These are phyloP conservation scores for Tringa solitaria DNA, from an alignment of 2,113 vertebrate genomes.

Conservation along the genomic window DNA sequence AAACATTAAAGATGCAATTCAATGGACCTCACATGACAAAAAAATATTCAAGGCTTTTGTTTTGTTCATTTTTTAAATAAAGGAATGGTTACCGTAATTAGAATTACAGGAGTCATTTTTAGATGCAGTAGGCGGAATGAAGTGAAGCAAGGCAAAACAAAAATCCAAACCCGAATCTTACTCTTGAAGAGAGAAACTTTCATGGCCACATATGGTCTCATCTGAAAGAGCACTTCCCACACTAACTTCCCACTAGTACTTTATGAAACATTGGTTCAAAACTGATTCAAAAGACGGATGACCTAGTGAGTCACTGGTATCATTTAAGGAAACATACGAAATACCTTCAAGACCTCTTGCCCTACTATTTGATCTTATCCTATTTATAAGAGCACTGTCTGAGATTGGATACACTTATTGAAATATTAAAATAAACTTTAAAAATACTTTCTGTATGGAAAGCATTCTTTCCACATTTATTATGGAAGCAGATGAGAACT, in stretches of 20 bases:
- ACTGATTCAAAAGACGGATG: constrained; percentile 39
- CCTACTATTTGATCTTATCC: background rate
- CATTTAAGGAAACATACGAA: constrained; percentile 8
- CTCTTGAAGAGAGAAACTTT: constrained; percentile 39
- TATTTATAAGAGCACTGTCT: background rate
- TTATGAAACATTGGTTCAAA: constrained; percentile 12
- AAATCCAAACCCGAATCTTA: background rate
- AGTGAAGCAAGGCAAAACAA: constrained; percentile 36
- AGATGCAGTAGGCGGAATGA: constrained; percentile 14
- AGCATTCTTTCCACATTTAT: background rate
- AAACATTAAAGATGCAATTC: background rate
- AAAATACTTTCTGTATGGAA: background rate
- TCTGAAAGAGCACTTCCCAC: constrained; percentile 59
- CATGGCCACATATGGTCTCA: constrained; percentile 27
- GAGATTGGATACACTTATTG: background rate
- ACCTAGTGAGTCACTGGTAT: constrained; percentile 30
- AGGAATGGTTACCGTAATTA: background rate
- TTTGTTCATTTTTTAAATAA: background rate
- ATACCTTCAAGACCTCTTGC: background rate
- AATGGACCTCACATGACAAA: background rate
- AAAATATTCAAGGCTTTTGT: background rate
- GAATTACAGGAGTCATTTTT: constrained; percentile 17
- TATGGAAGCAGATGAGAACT: background rate
- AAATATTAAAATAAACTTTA: background rate
- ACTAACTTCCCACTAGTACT: constrained; percentile 34